Evolutionary conservation across 2,888 invertebrate genomes (phyloP).

Genomic region (Hypsopygia costalis): DNA sequence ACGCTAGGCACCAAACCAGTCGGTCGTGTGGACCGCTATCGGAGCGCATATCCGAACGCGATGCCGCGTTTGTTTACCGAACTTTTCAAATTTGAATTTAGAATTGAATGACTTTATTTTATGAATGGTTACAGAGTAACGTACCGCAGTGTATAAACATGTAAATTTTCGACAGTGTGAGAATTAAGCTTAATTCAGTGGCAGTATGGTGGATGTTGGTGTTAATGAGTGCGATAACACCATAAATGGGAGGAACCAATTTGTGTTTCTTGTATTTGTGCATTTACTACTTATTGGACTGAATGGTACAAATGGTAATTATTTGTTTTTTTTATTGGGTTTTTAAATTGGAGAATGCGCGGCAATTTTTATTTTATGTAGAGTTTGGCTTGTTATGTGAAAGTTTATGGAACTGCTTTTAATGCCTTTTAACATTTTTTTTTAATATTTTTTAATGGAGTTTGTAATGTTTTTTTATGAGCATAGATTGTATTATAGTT

Average conservation of each 20-base stretch:
- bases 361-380: neutral
- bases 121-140: conserved; percentile 26
- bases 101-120: conserved; percentile 28
- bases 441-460: too few relatives aligned
- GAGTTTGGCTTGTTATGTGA: too few relatives aligned
- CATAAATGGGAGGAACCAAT: conserved; percentile 76
- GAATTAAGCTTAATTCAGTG: conserved; percentile 63
- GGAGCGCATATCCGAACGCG: conserved; percentile 27
- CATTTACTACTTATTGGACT: conserved; percentile 76
- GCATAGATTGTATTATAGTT: too few relatives aligned
- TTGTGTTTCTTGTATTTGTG: conserved; percentile 74
- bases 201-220: conserved; percentile 78
- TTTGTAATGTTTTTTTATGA: too few relatives aligned
- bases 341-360: neutral
- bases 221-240: conserved; percentile 75
- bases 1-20: conserved; percentile 53
- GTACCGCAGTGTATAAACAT: conserved; percentile 51
- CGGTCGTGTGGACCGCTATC: conserved; percentile 53
- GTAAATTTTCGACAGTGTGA: conserved; percentile 68
- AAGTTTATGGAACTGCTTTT: too few relatives aligned
- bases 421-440: too few relatives aligned
- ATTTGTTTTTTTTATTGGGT: conserved; percentile 19
- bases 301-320: conserved; percentile 76
- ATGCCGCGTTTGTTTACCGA: conserved; percentile 45
- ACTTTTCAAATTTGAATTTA: conserved; percentile 47